Conservation (phyloP, 2,797 vertebrate genomes). For the Anas flavirostris region DNA sequence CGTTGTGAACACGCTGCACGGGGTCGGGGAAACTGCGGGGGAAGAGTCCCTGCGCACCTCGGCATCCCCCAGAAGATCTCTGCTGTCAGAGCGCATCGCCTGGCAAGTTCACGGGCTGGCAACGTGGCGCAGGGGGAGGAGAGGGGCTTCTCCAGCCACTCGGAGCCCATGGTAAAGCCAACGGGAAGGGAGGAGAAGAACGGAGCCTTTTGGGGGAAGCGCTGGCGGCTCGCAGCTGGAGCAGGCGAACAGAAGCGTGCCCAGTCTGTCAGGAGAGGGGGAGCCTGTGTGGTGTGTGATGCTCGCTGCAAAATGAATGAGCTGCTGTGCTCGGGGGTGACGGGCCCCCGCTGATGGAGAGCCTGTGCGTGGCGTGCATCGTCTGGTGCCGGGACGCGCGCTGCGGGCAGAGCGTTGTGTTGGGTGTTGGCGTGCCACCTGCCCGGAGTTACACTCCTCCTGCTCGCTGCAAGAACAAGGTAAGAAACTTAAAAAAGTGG, state of each 20-base stretch:
- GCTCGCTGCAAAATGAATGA: constrained; percentile 77
- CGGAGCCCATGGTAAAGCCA: background rate
- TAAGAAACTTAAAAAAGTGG: constrained; percentile 60
- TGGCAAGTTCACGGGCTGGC: background rate
- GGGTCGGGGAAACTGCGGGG: background rate
- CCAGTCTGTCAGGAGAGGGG: background rate
- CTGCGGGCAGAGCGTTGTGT: constrained; percentile 50
- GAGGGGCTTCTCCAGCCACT: background rate
- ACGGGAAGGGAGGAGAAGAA: background rate
- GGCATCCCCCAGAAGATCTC: background rate
- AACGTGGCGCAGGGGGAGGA: background rate
- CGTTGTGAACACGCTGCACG: background rate
- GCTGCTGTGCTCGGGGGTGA: constrained; percentile 64
- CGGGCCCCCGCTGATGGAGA: constrained; percentile 45
- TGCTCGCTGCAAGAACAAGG: constrained; percentile 59
- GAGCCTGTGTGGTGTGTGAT: constrained; percentile 41
- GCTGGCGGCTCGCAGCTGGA: constrained; percentile 4
- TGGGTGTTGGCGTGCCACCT: constrained; percentile 9
- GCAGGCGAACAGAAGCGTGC: background rate
- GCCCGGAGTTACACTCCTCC: constrained; percentile 47
- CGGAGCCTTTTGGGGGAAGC: background rate
- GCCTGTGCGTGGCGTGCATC: constrained; percentile 33
- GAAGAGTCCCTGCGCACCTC: background rate
- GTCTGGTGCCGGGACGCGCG: constrained; percentile 41
- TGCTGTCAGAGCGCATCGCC: background rate